Evolutionary conservation across 2,888 invertebrate species (phyloP), one percentile per base, ranked within the genome.

Genomic region (Orthosia cruda): DNA sequence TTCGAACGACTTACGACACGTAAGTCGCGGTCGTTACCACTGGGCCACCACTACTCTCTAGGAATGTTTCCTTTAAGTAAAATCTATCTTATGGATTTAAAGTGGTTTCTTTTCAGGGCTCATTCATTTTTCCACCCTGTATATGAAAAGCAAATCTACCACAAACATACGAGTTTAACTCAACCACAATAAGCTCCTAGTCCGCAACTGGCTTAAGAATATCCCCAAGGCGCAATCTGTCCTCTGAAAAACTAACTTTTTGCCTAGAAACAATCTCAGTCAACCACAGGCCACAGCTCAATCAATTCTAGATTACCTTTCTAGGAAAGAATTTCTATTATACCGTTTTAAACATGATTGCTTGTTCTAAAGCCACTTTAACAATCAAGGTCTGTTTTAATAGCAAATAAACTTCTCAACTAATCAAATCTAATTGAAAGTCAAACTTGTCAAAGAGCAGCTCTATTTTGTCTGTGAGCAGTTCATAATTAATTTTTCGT

Each of bases 401-500:
- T 55, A 69, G 47, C 57, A 68, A 86, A 76, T 69, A 74, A 83
- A 81, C 70, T 68, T 76, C 2, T 11, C 45, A 69, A 77, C 71
- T 69, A 84, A 79, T 77, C 76, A 77, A 77, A 79, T 84, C 18
- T 73, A 74, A 81, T 77, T 81, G 71, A 83, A 71, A 68, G 45
- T 77, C 69, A 52, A 84, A 72, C 62, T 87, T 82, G 62, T 77
- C 74, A 78, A 84, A 83, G 76, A 70, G 52, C 66, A 57, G n/a
- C 76, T 71, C 77, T 69, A 63, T 68, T 71, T 49, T 63, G 68
- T 73, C 59, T 71, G 26, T 62, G 59, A 77, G 64, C 45, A 77
- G 68, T 83, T 83, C 20, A 55, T 83, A 80, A 83, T 85, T 75
- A 77, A 62, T 80, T 77, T 76, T 74, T 77, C 57, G 49, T 80